phyloP scores from a whole-genome alignment of 2,113 vertebrate genomes.

The Brachirus orientalis region DNA sequence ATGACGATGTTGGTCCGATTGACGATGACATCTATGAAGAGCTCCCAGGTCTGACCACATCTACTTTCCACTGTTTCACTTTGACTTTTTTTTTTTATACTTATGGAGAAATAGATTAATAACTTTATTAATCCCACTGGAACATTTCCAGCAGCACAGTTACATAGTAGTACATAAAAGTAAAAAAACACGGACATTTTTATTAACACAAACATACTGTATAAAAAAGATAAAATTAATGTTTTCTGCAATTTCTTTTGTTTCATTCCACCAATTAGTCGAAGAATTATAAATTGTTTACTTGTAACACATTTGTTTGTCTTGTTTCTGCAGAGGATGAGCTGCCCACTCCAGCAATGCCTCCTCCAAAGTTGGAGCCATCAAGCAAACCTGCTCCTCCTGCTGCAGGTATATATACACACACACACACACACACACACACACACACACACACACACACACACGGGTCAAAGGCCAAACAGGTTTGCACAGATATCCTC shows the following conservation, averaged over 20 bases:
- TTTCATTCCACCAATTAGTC: not conserved
- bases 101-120: too few relatives aligned
- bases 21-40: slow-evolving; percentile 92
- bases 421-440: not conserved
- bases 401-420: slow-evolving; percentile 59
- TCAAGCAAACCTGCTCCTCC: slow-evolving; percentile 58
- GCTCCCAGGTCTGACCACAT: slow-evolving; percentile 86
- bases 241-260: too few relatives aligned
- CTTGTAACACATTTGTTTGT: not conserved
- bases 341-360: slow-evolving; percentile 38
- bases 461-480: too few relatives aligned
- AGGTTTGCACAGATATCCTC: too few relatives aligned
- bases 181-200: not conserved
- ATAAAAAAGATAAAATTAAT: too few relatives aligned
- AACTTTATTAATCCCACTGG: too few relatives aligned
- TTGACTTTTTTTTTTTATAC: not conserved
- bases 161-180: too few relatives aligned
- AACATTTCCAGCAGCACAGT: too few relatives aligned
- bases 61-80: not conserved
- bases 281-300: too few relatives aligned
- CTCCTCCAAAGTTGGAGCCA: slow-evolving; percentile 53
- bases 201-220: not conserved
- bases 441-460: not conserved
- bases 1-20: slow-evolving; percentile 86
- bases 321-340: slow-evolving; percentile 69